Conservation (phyloP, 2,113 vertebrate genomes). For the Climacteris rufus region DNA sequence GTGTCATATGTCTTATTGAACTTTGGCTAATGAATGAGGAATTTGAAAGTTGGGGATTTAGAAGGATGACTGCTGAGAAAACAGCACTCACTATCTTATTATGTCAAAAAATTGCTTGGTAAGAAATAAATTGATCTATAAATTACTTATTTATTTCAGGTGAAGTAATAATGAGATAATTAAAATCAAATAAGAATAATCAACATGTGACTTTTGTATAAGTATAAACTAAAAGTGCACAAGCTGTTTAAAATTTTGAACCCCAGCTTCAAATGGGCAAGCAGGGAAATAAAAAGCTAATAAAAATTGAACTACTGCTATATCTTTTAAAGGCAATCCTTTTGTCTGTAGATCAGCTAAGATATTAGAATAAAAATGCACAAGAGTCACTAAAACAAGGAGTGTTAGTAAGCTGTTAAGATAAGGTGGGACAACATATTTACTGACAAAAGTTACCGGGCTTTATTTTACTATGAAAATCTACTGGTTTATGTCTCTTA, state of each 20-base stretch:
- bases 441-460: not conserved
- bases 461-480: not conserved
- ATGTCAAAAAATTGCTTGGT: not conserved
- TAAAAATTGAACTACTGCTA: not conserved
- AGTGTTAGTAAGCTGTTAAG: not conserved
- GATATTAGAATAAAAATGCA: not conserved
- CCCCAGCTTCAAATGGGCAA: not conserved
- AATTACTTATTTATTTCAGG: not conserved
- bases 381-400: not conserved
- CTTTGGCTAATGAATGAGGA: not conserved
- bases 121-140: not conserved
- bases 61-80: not conserved
- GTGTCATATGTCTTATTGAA: not conserved
- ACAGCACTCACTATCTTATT: not conserved
- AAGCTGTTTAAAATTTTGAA: not conserved
- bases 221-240: not conserved
- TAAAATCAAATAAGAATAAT: not conserved
- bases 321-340: not conserved
- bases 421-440: not conserved
- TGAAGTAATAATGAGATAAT: not conserved
- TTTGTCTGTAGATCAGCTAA: not conserved
- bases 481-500: not conserved
- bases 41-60: not conserved
- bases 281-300: not conserved
- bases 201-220: not conserved